Evolutionary conservation across 2,888 invertebrate genomes (phyloP), one percentile per base, ranked within the genome.

Genomic region (Xylocampa areola): DNA sequence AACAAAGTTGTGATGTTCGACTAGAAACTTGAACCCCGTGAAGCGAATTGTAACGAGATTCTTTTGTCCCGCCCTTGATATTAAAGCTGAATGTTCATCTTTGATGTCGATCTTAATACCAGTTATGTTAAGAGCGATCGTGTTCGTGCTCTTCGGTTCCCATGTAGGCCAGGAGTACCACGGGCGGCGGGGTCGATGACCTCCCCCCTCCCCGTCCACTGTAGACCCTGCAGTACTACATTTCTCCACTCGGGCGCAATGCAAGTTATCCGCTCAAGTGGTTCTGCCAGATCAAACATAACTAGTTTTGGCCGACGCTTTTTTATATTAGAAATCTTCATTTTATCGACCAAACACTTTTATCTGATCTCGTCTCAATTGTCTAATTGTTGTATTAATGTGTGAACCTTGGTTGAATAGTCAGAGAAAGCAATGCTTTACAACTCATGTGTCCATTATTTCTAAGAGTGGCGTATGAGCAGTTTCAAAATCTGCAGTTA

Each of bases 151-250:
- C 67, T 69, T 71, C 59, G 66, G 21, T 53, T 72, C 67, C 57
- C 81, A 91, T 86, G 89, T 93, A 89, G 93, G 92, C 90, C 88
- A 94, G 90, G 90, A 92, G 91, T 87, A 85, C 86, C 89, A 92
- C 79, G 89, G 91, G 80, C 90, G 84, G 76, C 58, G 76, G 75
- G 93, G 84, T 91, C 90, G 58, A 77, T 77, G 91, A 88, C 91
- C 92, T 82, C 50, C 57, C 82, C 79, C 78, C 81, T 7, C 19
- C 37, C 54, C 76, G 68, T 61, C 79, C 71, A 67, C 82, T 84
- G 77, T 81, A 82, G 84, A 84, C 88, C 86, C 87, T 86, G 81
- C 77, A 79, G 77, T 81, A 80, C 86, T 82, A 87, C 90, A 86
- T 90, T 89, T 91, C 90, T 91, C 84, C 79, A 73, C 79, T 81